Conservation (phyloP, 2,888 invertebrate species). For the Byasa hedistus region DNA sequence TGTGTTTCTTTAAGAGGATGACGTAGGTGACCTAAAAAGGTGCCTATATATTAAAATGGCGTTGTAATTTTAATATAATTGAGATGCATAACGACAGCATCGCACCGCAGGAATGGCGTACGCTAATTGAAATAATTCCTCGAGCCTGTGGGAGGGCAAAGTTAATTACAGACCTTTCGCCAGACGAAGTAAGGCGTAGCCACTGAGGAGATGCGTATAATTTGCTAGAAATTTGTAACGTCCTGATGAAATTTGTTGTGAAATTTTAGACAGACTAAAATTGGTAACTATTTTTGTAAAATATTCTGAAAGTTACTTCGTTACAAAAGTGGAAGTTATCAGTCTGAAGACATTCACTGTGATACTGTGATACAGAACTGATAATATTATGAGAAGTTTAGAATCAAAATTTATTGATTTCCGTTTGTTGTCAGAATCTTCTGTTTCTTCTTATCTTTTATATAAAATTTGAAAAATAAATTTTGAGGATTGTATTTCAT, state of each 20-base stretch:
- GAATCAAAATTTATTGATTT: too few species aligned
- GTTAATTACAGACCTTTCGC: slow-evolving; percentile 5
- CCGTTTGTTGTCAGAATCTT: too few species aligned
- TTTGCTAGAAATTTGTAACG: slow-evolving; percentile 4
- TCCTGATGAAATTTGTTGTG: neutral
- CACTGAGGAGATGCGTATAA: slow-evolving; percentile 12
- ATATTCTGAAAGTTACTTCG: neutral
- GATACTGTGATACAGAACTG: too few species aligned
- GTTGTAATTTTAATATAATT: slow-evolving; percentile 10
- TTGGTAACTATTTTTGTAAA: neutral
- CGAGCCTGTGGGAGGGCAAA: slow-evolving; percentile 1
- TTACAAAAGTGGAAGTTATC: neutral
- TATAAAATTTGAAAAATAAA: too few species aligned
- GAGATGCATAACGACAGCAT: slow-evolving; percentile 9
- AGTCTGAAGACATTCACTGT: too few species aligned
- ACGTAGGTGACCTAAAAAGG: neutral
- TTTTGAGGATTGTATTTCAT: too few species aligned
- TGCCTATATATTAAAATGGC: neutral
- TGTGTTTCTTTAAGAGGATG: too few species aligned
- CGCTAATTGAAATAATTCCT: slow-evolving; percentile 12
- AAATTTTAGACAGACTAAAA: neutral
- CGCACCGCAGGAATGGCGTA: neutral
- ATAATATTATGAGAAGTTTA: too few species aligned
- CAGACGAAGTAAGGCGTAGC: slow-evolving; percentile 9
- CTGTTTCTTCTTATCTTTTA: too few species aligned